phyloP scores from a whole-genome alignment of 2,888 invertebrate species.

The Tigriopus californicus region DNA sequence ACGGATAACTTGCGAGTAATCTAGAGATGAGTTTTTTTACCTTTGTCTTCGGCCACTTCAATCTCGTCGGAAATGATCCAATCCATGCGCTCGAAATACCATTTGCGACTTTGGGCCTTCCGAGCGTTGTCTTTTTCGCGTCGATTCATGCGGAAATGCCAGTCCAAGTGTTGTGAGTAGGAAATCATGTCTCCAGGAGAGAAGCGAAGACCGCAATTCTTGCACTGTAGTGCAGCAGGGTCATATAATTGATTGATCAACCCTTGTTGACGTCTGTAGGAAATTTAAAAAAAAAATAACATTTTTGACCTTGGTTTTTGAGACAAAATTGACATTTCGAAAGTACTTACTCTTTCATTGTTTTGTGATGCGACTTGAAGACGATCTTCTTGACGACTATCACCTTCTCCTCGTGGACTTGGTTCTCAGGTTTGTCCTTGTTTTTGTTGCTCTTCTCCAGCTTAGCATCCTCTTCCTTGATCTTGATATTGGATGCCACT shows the following conservation, averaged over 20 bases:
- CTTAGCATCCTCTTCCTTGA: conserved; percentile 19
- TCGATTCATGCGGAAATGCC: conserved; percentile 92
- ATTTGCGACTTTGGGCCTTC: conserved; percentile 61
- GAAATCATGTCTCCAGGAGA: conserved; percentile 68
- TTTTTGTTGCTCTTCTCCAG: conserved; percentile 18
- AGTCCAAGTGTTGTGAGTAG: conserved; percentile 83
- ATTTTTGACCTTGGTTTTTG: background rate
- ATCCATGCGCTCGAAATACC: conserved; percentile 74
- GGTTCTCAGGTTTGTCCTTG: conserved; percentile 18
- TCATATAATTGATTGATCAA: conserved; percentile 52
- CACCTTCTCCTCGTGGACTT: conserved; percentile 18
- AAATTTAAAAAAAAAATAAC: conserved; percentile 10
- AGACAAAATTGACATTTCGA: background rate
- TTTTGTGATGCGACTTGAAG: conserved; percentile 3
- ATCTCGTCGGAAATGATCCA: conserved; percentile 90
- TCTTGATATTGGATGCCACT: conserved; percentile 17
- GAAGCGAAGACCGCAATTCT: conserved; percentile 85
- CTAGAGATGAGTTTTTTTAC: too few species aligned
- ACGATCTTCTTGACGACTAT: background rate
- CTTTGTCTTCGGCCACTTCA: conserved; percentile 72
- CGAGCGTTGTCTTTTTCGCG: conserved; percentile 65
- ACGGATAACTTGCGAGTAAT: background rate
- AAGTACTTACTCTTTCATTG: background rate
- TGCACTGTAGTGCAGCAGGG: conserved; percentile 66
- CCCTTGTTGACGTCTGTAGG: conserved; percentile 46